Evolutionary conservation across 2,888 invertebrate genomes (phyloP).

Genomic region (Hedychridium roseum): DNA sequence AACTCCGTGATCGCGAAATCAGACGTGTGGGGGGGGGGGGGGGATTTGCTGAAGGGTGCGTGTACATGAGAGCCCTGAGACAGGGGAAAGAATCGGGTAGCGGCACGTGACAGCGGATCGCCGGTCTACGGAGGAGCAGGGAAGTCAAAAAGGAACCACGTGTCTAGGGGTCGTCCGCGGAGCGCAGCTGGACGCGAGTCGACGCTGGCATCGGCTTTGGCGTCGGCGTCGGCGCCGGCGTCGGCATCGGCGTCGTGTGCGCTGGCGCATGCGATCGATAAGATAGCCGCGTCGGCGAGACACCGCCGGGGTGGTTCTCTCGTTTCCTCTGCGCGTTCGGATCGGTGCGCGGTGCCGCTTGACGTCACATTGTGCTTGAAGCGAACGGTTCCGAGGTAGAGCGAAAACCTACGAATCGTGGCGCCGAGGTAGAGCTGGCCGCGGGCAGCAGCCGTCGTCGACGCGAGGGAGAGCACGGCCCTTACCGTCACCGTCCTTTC

Average conservation of each 20-base stretch:
- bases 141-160: slow-evolving; percentile 1
- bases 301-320: slow-evolving; percentile 29
- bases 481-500: slow-evolving; percentile 51
- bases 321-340: background rate
- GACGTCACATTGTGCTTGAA: slow-evolving; percentile 43
- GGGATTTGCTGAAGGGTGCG: too few relatives aligned
- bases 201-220: too few relatives aligned
- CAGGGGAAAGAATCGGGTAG: too few relatives aligned
- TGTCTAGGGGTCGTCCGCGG: too few relatives aligned
- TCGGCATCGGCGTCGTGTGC: slow-evolving; percentile 70
- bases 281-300: too few relatives aligned
- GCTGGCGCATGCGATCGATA: slow-evolving; percentile 62
- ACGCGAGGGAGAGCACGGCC: slow-evolving; percentile 47
- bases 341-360: slow-evolving; percentile 34
- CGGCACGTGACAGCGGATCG: too few relatives aligned
- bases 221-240: slow-evolving; percentile 69
- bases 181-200: too few relatives aligned
- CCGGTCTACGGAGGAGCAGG: background rate
- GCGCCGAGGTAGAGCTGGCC: slow-evolving; percentile 39
- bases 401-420: slow-evolving; percentile 37
- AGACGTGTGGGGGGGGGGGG: too few relatives aligned
- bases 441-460: slow-evolving; percentile 43
- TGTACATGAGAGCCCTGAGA: too few relatives aligned
- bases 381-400: slow-evolving; percentile 37
- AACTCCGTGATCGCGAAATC: too few relatives aligned